A percentile compares a stretch with the other conserved stretches of the same genome.
Conservation (phyloP, 2,888 invertebrate genomes). For the Yponomeuta cagnagella region DNA sequence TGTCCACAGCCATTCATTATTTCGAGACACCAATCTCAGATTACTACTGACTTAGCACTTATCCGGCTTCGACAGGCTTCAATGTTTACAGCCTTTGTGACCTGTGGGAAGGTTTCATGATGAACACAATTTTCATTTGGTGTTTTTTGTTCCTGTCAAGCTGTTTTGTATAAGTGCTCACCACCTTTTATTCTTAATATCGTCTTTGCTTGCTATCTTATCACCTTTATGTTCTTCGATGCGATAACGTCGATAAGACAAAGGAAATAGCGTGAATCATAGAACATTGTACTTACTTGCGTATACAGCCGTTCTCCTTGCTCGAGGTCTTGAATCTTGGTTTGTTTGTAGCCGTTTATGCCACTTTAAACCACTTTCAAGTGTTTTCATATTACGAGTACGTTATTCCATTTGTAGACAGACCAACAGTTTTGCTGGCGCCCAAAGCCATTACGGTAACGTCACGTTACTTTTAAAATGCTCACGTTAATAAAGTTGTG, state of each 20-base stretch:
- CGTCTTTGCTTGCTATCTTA: neutral
- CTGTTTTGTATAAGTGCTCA: neutral
- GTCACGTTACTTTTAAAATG: conserved; percentile 3
- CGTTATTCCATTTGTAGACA: neutral
- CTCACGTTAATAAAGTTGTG: neutral
- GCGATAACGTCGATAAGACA: conserved; percentile 8
- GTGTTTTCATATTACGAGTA: conserved; percentile 5
- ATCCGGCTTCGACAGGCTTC: neutral
- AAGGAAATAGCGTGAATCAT: conserved; percentile 7
- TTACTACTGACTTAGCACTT: conserved; percentile 8
- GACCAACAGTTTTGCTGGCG: conserved; percentile 3
- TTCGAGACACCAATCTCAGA: conserved; percentile 10
- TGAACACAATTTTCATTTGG: neutral
- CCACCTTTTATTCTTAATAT: neutral
- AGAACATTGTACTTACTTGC: neutral
- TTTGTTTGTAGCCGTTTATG: neutral
- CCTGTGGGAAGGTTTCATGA: neutral
- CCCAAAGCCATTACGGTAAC: neutral
- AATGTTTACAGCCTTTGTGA: neutral
- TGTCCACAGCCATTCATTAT: neutral
- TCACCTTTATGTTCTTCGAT: conserved; percentile 1
- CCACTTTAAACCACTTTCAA: neutral
- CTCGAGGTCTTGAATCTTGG: neutral
- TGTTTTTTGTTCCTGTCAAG: neutral
- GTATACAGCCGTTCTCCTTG: neutral